phyloP scores from a whole-genome alignment of 2,888 invertebrate genomes.

The Hipparchia sbordonii region DNA sequence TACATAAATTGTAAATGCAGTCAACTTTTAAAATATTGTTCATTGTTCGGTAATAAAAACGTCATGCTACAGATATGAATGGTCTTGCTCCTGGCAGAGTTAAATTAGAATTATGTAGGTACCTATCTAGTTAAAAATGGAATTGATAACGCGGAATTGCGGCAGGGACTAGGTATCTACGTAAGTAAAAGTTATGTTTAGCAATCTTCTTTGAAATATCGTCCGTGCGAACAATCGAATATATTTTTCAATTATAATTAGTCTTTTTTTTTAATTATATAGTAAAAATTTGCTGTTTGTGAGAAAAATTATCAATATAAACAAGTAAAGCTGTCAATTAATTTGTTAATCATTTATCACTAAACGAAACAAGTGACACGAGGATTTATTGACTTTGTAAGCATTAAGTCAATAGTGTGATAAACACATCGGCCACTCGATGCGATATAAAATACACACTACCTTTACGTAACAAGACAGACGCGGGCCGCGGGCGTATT shows the following conservation, averaged over 20 bases:
- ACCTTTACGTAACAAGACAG: conserved; percentile 65
- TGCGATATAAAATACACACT: conserved; percentile 60
- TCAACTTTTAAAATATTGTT: not conserved
- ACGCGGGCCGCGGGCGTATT: conserved; percentile 40
- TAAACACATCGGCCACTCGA: conserved; percentile 63
- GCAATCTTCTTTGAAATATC: not conserved
- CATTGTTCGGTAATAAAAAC: not conserved
- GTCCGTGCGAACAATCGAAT: not conserved
- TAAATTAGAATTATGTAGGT: not conserved
- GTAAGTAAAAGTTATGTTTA: not conserved
- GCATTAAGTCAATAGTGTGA: conserved; percentile 58
- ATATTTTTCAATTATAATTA: not conserved
- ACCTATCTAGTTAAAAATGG: not conserved
- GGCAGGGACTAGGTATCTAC: not conserved
- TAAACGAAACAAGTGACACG: conserved; percentile 40
- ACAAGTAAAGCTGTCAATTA: not conserved
- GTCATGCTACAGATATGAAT: not conserved
- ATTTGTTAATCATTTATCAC: conserved; percentile 30
- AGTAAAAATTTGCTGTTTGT: too few relatives aligned
- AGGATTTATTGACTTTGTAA: conserved; percentile 60
- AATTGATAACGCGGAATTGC: not conserved
- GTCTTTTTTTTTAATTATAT: too few relatives aligned
- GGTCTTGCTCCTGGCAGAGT: not conserved
- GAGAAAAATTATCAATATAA: too few relatives aligned
- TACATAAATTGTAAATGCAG: not conserved